A percentile compares a stretch with the other conserved stretches of the same genome.
phyloP scores from a whole-genome alignment of 1,140 invertebrate genomes.

The Pinna nobilis region DNA sequence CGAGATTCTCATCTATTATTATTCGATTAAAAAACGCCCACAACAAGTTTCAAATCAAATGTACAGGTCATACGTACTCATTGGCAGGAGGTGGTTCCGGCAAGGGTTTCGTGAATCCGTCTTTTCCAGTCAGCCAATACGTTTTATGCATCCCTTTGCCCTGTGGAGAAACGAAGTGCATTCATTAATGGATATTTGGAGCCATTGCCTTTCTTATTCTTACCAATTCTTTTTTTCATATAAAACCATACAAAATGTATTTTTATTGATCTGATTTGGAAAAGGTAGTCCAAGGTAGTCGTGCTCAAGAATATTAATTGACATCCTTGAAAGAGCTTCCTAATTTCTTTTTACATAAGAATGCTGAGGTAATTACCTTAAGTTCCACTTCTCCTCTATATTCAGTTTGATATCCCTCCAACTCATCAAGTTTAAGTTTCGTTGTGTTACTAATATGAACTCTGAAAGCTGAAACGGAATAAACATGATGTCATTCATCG shows the following conservation, averaged over 20 bases:
- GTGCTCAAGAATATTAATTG: no score
- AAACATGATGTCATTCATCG: neutral
- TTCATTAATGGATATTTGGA: neutral
- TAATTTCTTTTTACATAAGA: no score
- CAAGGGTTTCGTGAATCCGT: conserved; percentile 37
- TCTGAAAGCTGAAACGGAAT: conserved; percentile 65
- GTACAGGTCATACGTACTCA: conserved; percentile 15
- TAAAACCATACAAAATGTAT: no score
- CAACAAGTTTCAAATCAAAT: no score
- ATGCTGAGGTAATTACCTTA: conserved; percentile 76
- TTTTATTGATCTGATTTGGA: no score
- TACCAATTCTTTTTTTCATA: no score
- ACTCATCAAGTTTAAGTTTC: conserved; percentile 82
- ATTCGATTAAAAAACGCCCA: no score
- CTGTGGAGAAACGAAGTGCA: conserved; percentile 28
- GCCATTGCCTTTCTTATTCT: no score
- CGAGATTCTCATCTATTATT: no score
- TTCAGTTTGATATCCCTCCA: conserved; percentile 87
- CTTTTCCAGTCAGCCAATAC: conserved; percentile 88
- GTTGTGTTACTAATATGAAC: conserved; percentile 77
- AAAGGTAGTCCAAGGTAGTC: no score
- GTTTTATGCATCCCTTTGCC: conserved; percentile 90
- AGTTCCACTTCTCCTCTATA: conserved; percentile 88
- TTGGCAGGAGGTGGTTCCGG: conserved; percentile 34
- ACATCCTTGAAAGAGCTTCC: no score